Evolutionary conservation across 1,140 invertebrate species (phyloP), one percentile per base, ranked within the genome.

Genomic region (Bombus huntii): DNA sequence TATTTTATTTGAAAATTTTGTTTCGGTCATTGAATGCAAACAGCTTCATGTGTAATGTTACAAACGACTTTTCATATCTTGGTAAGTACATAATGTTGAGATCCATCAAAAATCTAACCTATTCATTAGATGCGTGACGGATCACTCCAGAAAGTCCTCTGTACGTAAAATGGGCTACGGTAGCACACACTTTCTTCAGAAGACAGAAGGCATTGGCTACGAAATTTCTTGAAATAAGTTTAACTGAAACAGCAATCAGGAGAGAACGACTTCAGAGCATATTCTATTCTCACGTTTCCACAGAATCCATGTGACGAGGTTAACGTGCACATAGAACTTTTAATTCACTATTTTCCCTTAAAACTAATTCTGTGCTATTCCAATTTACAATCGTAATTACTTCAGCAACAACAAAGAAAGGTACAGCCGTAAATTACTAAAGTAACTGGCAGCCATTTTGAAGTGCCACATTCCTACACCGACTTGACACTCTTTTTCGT

Each of bases 371-470:
- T 87, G 81, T 65, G 66, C 65, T 90, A 87, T 88, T 83, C 78
- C 83, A 86, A 85, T 86, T 80, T 85, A 83, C 85, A 88, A 76
- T 59, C 72, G 82, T 86, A 87, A 93, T 95, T 93, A 94, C 91
- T 92, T 91, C 90, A 90, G 87, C 93, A 92, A 95, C 94, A 95
- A 95, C 94, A 95, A 95, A 95, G 95, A 94, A 93, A 93, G 92
- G 94, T 92, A 93, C 93, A 93, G 94, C 94, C 93, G 94, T 95
- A 95, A 95, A 95, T 95, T 95, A 95, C 93, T 93, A 95, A 94
- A 95, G 94, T 94, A 94, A 95, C 94, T 95, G 93, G 95, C 93
- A 94, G 95, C 95, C 95, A 96, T 96, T 95, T 96, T 96, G 95
- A 95, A 95, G 94, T 95, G 95, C 94, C 94, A 95, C 95, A 95